Evolutionary conservation across 2,113 vertebrate species (phyloP), one percentile per base, ranked within the genome.

Genomic region (Notiomystis cincta): DNA sequence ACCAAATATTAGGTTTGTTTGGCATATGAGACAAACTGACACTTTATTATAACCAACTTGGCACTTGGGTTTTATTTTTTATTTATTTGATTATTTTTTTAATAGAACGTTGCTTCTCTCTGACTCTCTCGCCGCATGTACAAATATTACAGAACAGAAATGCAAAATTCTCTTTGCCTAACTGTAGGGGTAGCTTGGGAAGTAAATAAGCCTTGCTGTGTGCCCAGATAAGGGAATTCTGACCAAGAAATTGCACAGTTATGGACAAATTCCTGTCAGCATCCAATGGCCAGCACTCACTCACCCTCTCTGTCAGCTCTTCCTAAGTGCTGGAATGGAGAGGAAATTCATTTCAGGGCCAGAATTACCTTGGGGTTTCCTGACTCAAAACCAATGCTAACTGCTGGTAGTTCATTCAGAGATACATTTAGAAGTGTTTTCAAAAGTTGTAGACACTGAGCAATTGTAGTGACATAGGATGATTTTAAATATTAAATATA

Each of bases 41-140:
- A 96, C 96, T 97, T 97, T 96, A 87, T 93, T 90, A 50, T 95
- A 83, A 70, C 94, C 51, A 88, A 95, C 89, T 98, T 98, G 96
- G 96, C 88, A 83, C 2, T 6, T 95, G 93, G 90, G 40, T 53
- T 96, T 95, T 79, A 53, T 60, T 78, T 94, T 82, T 83, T 97
- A 96, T 96, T 97, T 97, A 96, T 97, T 96, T 94, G 85, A 56
- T 87, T 84, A 67, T 61, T 72, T 57, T 69, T 57, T 58, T 28
- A 67, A 38, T 82, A 91, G 90, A 64, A 72, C 4, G 0, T 61
- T 72, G 91, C 90, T 96, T 94, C 42, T 95, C 47, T 90, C 64
- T 53, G 82, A 72, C 38, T 92, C 81, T 96, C 66, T 89, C 0
- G 47, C 82, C 3, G 69, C 87, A 89, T 95, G 92, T 93, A 87